Evolutionary conservation across 2,113 vertebrate genomes (phyloP).

Genomic region (Chlamydotis undulata): DNA sequence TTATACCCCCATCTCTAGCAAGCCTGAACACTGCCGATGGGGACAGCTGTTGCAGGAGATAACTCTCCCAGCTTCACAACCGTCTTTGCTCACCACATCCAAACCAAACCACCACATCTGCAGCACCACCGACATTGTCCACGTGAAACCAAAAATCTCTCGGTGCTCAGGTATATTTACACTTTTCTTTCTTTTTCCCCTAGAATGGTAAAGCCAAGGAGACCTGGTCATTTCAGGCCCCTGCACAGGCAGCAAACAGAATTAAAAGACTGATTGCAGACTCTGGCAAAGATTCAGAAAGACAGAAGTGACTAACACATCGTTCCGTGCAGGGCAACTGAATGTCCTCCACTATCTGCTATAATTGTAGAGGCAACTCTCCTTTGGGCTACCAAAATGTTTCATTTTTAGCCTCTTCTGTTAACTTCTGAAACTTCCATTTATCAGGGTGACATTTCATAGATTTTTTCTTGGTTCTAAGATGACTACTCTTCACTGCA

Average conservation of each 20-base stretch:
- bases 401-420: background rate
- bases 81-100: background rate
- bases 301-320: background rate
- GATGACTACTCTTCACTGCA: background rate
- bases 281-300: background rate
- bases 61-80: background rate
- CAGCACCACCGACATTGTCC: background rate
- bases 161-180: background rate
- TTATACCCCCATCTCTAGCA: background rate
- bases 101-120: background rate
- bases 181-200: background rate
- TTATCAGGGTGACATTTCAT: background rate
- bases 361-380: background rate
- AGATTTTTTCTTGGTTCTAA: background rate
- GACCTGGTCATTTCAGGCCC: background rate
- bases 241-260: background rate
- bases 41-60: background rate
- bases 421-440: background rate
- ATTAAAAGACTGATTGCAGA: background rate
- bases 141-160: background rate
- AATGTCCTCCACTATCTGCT: background rate
- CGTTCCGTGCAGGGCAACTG: rapidly evolving
- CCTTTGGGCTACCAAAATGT: background rate
- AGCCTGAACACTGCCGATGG: background rate
- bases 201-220: background rate